Conservation (phyloP, 1,140 invertebrate species). For the Muscidifurax raptorellus region DNA sequence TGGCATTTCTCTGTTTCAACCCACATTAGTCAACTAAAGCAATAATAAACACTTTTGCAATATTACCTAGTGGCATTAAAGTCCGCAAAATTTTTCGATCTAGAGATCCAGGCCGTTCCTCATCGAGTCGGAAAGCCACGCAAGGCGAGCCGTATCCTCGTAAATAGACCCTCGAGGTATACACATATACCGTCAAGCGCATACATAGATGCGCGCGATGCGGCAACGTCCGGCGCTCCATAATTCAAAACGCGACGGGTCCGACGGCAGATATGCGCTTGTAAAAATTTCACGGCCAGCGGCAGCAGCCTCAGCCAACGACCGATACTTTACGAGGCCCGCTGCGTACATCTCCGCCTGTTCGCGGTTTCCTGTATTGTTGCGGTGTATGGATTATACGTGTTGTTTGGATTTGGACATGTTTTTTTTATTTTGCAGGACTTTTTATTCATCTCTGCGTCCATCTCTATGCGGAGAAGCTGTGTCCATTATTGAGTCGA, state of each 20-base stretch:
- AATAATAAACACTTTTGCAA: too few species aligned
- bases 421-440: neutral
- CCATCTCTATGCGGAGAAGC: too few species aligned
- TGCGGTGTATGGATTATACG: neutral
- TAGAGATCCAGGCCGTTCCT: neutral
- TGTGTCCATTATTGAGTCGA: too few species aligned
- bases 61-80: too few species aligned
- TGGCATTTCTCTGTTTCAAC: constrained; percentile 24
- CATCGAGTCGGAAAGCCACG: neutral
- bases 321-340: neutral
- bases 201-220: neutral
- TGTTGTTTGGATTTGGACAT: neutral
- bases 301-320: neutral
- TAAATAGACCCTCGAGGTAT: constrained; percentile 20
- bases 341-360: neutral
- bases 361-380: neutral
- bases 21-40: neutral
- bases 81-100: too few species aligned
- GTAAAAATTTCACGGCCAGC: constrained; percentile 42
- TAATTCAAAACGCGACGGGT: constrained; percentile 8
- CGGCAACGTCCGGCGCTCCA: neutral
- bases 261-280: constrained; percentile 12
- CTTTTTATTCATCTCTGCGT: neutral
- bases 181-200: neutral
- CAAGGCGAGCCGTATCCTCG: neutral